Base-by-base conservation (phyloP, 2,113 vertebrate species). In the Meles meles region DNA sequence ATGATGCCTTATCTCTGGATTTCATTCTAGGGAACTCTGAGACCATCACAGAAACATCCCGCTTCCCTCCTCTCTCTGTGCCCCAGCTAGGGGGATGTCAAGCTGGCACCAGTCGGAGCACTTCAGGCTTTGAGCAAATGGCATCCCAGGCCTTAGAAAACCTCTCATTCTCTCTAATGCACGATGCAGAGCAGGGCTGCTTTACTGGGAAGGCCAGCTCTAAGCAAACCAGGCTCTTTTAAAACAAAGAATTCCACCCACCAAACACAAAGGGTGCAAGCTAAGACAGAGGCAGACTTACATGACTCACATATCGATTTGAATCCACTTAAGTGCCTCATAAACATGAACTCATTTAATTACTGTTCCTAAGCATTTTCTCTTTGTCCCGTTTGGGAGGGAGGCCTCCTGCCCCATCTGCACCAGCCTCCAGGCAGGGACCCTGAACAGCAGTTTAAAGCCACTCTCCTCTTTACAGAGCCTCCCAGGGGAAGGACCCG, bases 321-420 rank as follows among this genome's bases (percentile, higher is more conserved):
- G 88, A 88, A 95, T 96, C 87, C 77, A 67, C 71, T 85, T 88
- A 83, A 93, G 96, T 42, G 77, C 59, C 79, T 97, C 90, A 77
- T 71, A 71, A 77, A 94, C 71, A 52, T 18, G n/a, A 85, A 65
- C 31, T 92, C 76, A 82, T 85, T 92, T 93, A 81, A 80, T 97
- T 79, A 90, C 52, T 23, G 11, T 17, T 79, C 47, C 65, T 63
- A 11, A 74, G 47, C 15, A 0, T 83, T 92, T 86, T 76, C 29
- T 74, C 81, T 71, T 34, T 55, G 34, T 52, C n/a, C 74, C 1
- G n/a, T 88, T 8, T 2, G 85, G 55, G 80, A 83, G 95, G 72
- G 23, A 23, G 3, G 39, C 9, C 7, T 61, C 74, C 44, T 0
- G 0, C 1, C 14, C 7, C 21, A 27, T n/a, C 21, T 3, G 12